Conservation (phyloP, 2,888 invertebrate species). For the Candidula unifasciata region DNA sequence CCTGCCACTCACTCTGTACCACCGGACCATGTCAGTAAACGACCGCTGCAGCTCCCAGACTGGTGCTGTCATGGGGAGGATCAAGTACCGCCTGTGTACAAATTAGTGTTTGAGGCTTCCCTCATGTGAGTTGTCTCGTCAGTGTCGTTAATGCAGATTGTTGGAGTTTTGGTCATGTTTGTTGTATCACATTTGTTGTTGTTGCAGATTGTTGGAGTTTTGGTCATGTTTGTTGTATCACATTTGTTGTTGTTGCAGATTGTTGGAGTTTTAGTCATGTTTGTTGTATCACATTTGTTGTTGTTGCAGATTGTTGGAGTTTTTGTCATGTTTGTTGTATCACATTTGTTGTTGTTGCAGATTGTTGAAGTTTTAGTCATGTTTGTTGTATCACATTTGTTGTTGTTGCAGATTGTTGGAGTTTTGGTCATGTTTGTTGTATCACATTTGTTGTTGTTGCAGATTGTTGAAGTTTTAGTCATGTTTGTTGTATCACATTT, state of each 20-base stretch:
- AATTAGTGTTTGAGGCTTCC: constrained; percentile 72
- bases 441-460: constrained; percentile 34
- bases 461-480: constrained; percentile 71
- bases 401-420: too few relatives aligned
- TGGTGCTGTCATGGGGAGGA: constrained; percentile 66
- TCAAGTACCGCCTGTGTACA: constrained; percentile 73
- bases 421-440: too few relatives aligned
- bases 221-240: too few relatives aligned
- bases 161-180: neutral
- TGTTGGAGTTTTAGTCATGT: too few relatives aligned
- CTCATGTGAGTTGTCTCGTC: constrained; percentile 64
- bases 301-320: too few relatives aligned
- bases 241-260: too few relatives aligned
- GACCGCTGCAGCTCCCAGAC: constrained; percentile 58
- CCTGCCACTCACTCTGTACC: neutral
- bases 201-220: too few relatives aligned
- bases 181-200: too few relatives aligned
- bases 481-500: too few relatives aligned
- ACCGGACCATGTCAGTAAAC: neutral
- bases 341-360: neutral
- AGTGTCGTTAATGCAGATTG: neutral
- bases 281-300: too few relatives aligned
- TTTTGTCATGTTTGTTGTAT: constrained; percentile 64
- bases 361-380: neutral
- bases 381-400: too few relatives aligned